Percentiles rank a stretch among this genome's conserved stretches.
Evolutionary conservation across 2,113 vertebrate genomes (phyloP).

Genomic region (Thunnus thynnus): DNA sequence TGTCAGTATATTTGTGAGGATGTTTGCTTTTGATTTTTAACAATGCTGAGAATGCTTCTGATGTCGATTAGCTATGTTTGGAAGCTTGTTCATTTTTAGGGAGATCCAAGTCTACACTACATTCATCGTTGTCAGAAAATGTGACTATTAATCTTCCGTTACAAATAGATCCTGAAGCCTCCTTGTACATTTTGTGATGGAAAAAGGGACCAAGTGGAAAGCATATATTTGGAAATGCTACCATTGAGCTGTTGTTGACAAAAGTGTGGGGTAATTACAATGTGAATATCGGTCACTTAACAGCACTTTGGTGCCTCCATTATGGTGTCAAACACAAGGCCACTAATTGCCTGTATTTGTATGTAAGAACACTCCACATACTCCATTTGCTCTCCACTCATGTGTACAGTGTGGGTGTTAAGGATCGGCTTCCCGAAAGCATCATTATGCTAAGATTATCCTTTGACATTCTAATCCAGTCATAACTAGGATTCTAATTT

Average conservation of each 20-base stretch:
- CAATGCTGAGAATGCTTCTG: neutral
- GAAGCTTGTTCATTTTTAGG: neutral
- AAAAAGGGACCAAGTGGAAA: slow-evolving; percentile 37
- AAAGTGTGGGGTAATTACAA: slow-evolving; percentile 4
- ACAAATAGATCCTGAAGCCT: neutral
- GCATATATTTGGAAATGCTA: neutral
- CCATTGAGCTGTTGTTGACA: neutral
- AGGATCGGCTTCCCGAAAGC: slow-evolving; percentile 23
- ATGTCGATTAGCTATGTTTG: slow-evolving; percentile 32
- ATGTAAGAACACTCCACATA: neutral
- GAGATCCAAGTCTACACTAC: neutral
- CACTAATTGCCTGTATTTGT: neutral
- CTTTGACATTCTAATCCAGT: neutral
- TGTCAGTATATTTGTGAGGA: slow-evolving; percentile 14
- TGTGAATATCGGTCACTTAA: neutral
- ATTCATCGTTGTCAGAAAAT: neutral
- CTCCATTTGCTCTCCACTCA: neutral
- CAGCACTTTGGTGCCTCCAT: neutral
- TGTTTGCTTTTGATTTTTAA: slow-evolving; percentile 19
- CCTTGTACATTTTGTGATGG: slow-evolving; percentile 1
- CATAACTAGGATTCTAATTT: slow-evolving; percentile 11
- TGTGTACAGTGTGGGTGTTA: neutral
- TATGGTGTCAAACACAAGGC: slow-evolving; percentile 2
- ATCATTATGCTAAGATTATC: slow-evolving; percentile 30
- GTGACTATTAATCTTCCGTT: neutral